Evolutionary conservation across 1,140 invertebrate genomes (phyloP).

Genomic region (Heliconius congener): DNA sequence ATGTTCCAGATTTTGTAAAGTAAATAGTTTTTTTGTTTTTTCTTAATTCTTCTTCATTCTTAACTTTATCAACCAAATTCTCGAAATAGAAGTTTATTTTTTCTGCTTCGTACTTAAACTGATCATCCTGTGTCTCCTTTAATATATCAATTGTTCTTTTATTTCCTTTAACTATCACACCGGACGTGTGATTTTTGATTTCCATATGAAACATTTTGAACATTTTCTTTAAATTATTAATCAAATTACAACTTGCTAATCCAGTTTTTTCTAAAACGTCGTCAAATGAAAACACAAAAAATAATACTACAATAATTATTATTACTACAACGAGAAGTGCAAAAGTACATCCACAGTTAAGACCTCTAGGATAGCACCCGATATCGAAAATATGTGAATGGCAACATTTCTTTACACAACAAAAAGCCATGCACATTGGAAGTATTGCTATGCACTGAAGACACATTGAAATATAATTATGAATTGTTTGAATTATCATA

Average conservation of each 20-base stretch:
- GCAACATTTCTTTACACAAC: conserved; percentile 40
- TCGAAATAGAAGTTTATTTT: background rate
- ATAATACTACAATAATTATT: conserved; percentile 23
- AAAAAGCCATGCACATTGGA: conserved; percentile 42
- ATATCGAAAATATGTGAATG: conserved; percentile 9
- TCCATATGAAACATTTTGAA: conserved; percentile 5
- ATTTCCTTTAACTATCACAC: background rate
- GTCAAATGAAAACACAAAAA: conserved; percentile 34
- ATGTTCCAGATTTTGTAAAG: background rate
- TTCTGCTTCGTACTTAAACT: background rate
- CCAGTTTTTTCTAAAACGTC: conserved; percentile 18
- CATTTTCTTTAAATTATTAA: conserved; percentile 13
- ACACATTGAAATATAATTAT: conserved; percentile 43
- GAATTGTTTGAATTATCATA: conserved; percentile 38
- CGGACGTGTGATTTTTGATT: background rate
- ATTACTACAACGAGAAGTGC: conserved; percentile 28
- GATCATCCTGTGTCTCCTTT: background rate
- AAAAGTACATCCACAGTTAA: conserved; percentile 27
- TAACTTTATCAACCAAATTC: background rate
- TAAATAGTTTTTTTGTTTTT: background rate
- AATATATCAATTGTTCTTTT: background rate
- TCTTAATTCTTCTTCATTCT: background rate
- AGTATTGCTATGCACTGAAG: conserved; percentile 40
- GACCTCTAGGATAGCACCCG: conserved; percentile 38
- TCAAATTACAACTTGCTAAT: conserved; percentile 11